These are phyloP conservation scores for Cephalophus harveyi DNA, from an alignment of 2,113 vertebrate species.

Conservation along the genomic window DNA sequence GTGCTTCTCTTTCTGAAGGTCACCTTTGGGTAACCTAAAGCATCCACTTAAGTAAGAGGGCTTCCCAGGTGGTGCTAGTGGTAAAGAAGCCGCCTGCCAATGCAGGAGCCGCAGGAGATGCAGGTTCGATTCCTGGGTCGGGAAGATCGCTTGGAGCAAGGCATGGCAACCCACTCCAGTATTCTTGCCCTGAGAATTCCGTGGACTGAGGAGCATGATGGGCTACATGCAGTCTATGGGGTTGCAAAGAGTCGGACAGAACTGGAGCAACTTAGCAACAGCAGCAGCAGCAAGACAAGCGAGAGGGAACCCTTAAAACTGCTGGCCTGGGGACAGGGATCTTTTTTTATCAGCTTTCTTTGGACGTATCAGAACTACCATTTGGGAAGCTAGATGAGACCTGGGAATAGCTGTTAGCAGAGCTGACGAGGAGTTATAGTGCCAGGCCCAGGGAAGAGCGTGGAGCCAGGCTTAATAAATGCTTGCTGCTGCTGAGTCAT, in stretches of 20 bases:
- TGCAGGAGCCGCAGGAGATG: not conserved
- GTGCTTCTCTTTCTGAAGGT: not conserved
- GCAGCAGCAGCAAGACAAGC: not conserved
- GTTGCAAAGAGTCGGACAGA: not conserved
- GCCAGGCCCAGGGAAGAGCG: not conserved
- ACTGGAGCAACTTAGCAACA: not conserved
- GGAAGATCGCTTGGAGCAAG: not conserved
- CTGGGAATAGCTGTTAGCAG: not conserved
- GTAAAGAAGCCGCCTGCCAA: not conserved
- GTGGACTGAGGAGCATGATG: not conserved
- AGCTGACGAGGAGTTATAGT: not conserved
- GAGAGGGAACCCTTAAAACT: not conserved
- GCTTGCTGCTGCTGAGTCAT: constrained; percentile 41
- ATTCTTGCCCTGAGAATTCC: not conserved
- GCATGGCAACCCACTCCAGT: not conserved
- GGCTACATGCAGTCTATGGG: not conserved
- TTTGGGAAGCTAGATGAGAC: not conserved
- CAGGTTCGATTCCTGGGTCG: not conserved
- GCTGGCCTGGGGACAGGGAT: not conserved
- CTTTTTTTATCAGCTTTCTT: not conserved
- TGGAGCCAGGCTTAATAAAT: not conserved
- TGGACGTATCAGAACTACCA: not conserved
- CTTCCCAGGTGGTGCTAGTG: not conserved
- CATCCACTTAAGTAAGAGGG: not conserved
- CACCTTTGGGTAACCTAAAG: not conserved